These are phyloP conservation scores for Xyrichtys novacula DNA, from an alignment of 2,797 vertebrate species.

Conservation along the genomic window DNA sequence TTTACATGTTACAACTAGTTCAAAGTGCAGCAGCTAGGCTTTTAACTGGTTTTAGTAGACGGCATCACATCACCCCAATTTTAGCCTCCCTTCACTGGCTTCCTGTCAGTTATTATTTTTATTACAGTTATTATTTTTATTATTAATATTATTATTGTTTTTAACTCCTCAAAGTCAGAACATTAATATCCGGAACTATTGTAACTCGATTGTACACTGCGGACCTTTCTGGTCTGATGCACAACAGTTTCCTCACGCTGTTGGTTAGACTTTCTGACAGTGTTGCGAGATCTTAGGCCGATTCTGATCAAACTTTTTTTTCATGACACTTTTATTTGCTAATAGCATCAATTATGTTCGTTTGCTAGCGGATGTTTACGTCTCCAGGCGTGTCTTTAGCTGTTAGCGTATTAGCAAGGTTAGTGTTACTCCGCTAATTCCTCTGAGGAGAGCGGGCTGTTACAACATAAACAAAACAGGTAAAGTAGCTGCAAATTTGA, in stretches of 20 bases:
- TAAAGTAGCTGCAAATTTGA: neutral
- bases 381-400: neutral
- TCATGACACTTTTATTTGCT: neutral
- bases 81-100: too few species aligned
- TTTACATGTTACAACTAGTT: too few species aligned
- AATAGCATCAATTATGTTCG: too few species aligned
- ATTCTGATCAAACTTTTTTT: fast-evolving
- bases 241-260: slow-evolving; percentile 43
- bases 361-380: too few species aligned
- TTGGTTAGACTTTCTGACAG: neutral
- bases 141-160: too few species aligned
- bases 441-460: neutral
- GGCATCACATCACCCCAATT: too few species aligned
- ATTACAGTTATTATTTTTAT: too few species aligned
- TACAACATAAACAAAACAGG: neutral
- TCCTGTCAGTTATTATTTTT: too few species aligned
- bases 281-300: neutral
- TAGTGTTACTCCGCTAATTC: neutral
- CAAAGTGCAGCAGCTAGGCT: too few species aligned
- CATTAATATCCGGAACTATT: slow-evolving; percentile 53
- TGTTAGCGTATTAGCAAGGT: slow-evolving; percentile 35
- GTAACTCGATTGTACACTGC: neutral
- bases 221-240: slow-evolving; percentile 33
- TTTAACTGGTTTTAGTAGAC: too few species aligned
- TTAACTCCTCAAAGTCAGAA: too few species aligned